phyloP scores from a whole-genome alignment of 2,888 invertebrate species.

The Choreutis nemorana region DNA sequence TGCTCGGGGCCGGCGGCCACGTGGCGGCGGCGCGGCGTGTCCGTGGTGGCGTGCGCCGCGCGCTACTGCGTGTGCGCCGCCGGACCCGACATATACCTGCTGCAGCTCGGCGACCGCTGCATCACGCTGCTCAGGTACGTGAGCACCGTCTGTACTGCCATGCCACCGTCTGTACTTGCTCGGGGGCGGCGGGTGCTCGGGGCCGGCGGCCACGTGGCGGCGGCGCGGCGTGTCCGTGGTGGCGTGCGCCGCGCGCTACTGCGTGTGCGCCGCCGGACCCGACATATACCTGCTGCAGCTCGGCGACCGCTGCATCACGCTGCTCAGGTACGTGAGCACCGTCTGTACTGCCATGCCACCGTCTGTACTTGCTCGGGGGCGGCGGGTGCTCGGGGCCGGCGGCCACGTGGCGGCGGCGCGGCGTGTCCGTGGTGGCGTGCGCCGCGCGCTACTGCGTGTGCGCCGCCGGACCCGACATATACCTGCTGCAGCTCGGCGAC shows the following conservation, averaged over 20 bases:
- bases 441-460: constrained; percentile 16
- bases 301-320: constrained; percentile 16
- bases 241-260: constrained; percentile 79
- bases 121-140: constrained; percentile 23
- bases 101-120: constrained; percentile 18
- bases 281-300: constrained; percentile 30
- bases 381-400: no score
- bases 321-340: constrained; percentile 19
- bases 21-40: constrained; percentile 78
- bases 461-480: no score
- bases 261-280: constrained; percentile 89
- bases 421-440: constrained; percentile 27
- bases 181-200: constrained; percentile 23
- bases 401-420: no score
- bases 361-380: no score
- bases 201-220: no score
- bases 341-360: no score
- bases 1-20: constrained; percentile 32
- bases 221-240: constrained; percentile 85
- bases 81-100: constrained; percentile 71
- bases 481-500: no score
- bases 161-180: constrained; percentile 61
- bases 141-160: no score
- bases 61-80: constrained; percentile 86
- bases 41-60: constrained; percentile 86